Evolutionary conservation across 2,113 vertebrate genomes (phyloP), one percentile per base, ranked within the genome.

Genomic region (Myiagra hebetior): DNA sequence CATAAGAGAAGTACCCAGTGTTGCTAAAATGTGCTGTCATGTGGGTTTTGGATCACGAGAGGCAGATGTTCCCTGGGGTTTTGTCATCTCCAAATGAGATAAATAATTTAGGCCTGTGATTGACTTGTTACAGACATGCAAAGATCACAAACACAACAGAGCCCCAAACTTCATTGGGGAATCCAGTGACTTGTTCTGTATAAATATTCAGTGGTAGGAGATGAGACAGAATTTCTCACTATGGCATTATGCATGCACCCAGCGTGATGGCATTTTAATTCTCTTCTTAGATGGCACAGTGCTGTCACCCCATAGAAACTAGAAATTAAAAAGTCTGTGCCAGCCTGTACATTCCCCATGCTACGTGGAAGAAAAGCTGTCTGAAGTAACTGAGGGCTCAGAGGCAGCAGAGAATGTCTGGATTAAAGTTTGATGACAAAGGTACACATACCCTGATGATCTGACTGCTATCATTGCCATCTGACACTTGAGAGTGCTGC

Each of bases 241-340:
- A 5, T 59, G 79, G 47, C 35, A 41, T 92, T 95, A 81, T 77
- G n/a, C 56, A 75, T 92, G 44, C 85, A 91, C 35, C 23, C 74
- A 78, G 79, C 79, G n/a, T n/a, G 85, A 44, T 67, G 91, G 64
- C 72, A 75, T 92, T 93, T 84, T 72, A 81, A 74, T 94, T 93
- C 49, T n/a, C 27, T 55, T 64, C 80, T 93, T 87, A 75, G 56
- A 39, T 87, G 53, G 41, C 60, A 74, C 52, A 56, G 31, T 72
- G 65, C 68, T 95, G 94, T 92, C 91, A 89, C 62, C 28, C 37
- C 24, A 4, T 8, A 86, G 76, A 93, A 91, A 70, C 39, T 15
- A 77, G 82, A 88, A 64, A 68, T 70, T 30, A 67, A 74, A 91
- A 90, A 47, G 44, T 41, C 55, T 67, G 10, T 84, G 67, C 60